phyloP scores from a whole-genome alignment of 2,797 vertebrate genomes.

The Etheostoma nigrum region DNA sequence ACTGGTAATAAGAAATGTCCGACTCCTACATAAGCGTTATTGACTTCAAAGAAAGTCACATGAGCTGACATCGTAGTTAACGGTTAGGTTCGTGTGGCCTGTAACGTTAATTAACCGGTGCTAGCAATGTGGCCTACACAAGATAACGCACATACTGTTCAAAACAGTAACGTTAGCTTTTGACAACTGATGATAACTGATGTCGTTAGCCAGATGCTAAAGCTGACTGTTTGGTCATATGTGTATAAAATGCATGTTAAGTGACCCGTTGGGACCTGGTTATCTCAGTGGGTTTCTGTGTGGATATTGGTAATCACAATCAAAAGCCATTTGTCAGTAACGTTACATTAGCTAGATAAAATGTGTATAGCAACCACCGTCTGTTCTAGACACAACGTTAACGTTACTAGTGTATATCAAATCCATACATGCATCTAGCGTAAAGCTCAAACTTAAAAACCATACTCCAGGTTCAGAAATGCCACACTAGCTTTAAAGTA shows the following conservation, averaged over 20 bases:
- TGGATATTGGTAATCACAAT: not conserved
- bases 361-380: not conserved
- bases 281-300: not conserved
- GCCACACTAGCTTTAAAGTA: not conserved
- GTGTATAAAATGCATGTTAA: not conserved
- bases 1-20: not conserved
- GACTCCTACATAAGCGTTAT: accelerated
- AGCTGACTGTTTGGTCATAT: not conserved
- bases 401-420: too few species aligned
- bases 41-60: not conserved
- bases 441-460: not conserved
- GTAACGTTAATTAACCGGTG: constrained; percentile 16
- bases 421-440: not conserved
- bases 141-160: constrained; percentile 19
- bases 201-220: not conserved
- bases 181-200: not conserved
- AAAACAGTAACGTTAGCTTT: not conserved
- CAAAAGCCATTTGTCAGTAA: not conserved
- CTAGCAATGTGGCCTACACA: constrained; percentile 57
- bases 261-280: not conserved
- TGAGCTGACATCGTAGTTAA: not conserved
- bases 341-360: not conserved
- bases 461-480: not conserved
- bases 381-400: too few species aligned
- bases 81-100: constrained; percentile 30